Conservation (phyloP, 2,113 vertebrate species). For the Rhipidura dahli region DNA sequence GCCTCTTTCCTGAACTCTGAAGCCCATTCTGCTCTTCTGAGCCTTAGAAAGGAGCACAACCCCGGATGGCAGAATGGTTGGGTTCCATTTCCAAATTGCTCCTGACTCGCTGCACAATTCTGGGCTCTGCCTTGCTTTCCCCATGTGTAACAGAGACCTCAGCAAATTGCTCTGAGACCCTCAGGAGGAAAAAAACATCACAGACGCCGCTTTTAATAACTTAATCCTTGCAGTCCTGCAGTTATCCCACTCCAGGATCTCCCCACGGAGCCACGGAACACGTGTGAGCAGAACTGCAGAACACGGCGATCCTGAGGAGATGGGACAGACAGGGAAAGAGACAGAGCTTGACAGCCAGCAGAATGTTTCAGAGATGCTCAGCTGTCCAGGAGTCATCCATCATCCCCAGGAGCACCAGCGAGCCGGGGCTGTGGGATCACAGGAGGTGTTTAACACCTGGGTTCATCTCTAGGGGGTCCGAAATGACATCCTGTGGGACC, state of each 20-base stretch:
- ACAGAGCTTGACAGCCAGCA: slow-evolving; percentile 59
- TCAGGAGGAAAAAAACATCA: neutral
- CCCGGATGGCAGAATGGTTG: neutral
- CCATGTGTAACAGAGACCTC: neutral
- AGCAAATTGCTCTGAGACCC: neutral
- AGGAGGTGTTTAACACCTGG: slow-evolving; percentile 20
- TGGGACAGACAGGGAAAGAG: slow-evolving; percentile 48
- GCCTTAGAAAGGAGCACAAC: neutral
- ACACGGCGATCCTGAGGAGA: slow-evolving; percentile 14
- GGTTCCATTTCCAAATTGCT: neutral
- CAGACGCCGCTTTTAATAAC: neutral
- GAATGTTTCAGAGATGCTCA: slow-evolving; percentile 53
- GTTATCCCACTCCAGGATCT: neutral
- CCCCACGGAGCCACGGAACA: neutral
- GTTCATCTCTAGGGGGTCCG: neutral
- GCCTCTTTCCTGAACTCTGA: neutral
- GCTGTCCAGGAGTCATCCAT: slow-evolving; percentile 57
- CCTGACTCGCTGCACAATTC: neutral
- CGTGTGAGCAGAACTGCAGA: neutral
- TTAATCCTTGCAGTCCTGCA: neutral
- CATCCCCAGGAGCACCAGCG: neutral
- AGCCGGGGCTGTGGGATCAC: neutral
- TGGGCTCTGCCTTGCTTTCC: neutral
- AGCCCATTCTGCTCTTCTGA: neutral
- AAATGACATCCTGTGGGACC: neutral